Evolutionary conservation across 2,113 vertebrate species (phyloP), one percentile per base, ranked within the genome.

Genomic region (Bathybates hornii): DNA sequence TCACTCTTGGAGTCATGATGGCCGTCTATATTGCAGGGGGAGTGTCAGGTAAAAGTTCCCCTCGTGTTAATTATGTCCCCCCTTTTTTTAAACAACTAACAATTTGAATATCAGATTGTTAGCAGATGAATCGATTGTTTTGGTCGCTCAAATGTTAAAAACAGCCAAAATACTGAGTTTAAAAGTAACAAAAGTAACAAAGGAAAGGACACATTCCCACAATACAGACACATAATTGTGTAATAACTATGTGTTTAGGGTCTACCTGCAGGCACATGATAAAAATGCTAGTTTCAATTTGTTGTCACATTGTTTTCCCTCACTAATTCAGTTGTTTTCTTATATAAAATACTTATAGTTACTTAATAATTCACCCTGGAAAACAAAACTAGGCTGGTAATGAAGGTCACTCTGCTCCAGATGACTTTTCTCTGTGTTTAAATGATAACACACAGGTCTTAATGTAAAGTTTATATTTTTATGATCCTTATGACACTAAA

Each of bases 1-100:
- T 99, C 94, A 96, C 97, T 38, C 94, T 97, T 90, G 97, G 98
- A 45, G 97, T 99, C 80, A 97, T 96, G 86, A 95, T 99, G 92
- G 98, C 97, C 2, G 94, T 98, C 32, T 99, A 98, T 14, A 95
- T 98, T 41, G 94, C 97, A 0, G 98, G 97, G 5, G 98, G 98
- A 0, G 93, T 99, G 61, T 99, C 99, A 93, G 99, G 99, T 99
- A 97, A 97, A 83, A 90, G 43, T 9, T 24, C 5, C 19, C 7
- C 38, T 66, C n/a, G 3, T 12, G 29, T 63, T 36, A 54, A 87
- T 2, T 14, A 24, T 78, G 81, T 45, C 9, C 32, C 34, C 61
- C 34, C 17, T 0, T n/a, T 66, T 63, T 21, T 66, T 8, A 66
- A 21, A 66, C 32, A 21, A 8, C 10, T 38, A 21, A 66, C 61